phyloP scores from a whole-genome alignment of 1,140 invertebrate species.

The Drosophila bocki region DNA sequence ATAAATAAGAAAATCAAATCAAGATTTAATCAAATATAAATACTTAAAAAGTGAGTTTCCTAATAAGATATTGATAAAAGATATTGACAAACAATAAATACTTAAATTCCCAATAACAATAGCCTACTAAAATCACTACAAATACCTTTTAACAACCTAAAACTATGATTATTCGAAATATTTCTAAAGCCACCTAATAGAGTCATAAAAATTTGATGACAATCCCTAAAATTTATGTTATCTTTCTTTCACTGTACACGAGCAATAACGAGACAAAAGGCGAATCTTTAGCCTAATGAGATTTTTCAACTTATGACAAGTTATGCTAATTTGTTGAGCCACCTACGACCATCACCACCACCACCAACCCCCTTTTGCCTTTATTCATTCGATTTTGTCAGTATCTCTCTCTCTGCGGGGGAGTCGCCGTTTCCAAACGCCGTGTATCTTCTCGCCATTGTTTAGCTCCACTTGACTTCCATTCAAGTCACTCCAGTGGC shows the following conservation, averaged over 20 bases:
- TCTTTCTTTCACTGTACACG: conserved; percentile 22
- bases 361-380: neutral
- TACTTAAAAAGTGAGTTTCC: rapidly evolving
- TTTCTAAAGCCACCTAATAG: neutral
- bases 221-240: neutral
- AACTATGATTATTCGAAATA: neutral
- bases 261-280: conserved; percentile 32
- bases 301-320: conserved; percentile 84
- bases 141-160: neutral
- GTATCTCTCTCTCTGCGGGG: conserved; percentile 44
- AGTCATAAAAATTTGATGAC: neutral
- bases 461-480: conserved; percentile 59
- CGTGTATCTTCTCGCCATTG: conserved; percentile 40
- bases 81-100: neutral
- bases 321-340: conserved; percentile 76
- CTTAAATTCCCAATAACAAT: neutral
- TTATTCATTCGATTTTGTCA: neutral
- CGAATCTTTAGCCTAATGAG: conserved; percentile 76
- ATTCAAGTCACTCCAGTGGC: conserved; percentile 49
- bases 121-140: neutral
- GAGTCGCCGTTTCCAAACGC: conserved; percentile 36
- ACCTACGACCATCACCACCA: conserved; percentile 45
- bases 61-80: no score
- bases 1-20: no score
- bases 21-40: no score